Conservation (phyloP, 2,113 vertebrate species). For the Thalassarche chlororhynchos region DNA sequence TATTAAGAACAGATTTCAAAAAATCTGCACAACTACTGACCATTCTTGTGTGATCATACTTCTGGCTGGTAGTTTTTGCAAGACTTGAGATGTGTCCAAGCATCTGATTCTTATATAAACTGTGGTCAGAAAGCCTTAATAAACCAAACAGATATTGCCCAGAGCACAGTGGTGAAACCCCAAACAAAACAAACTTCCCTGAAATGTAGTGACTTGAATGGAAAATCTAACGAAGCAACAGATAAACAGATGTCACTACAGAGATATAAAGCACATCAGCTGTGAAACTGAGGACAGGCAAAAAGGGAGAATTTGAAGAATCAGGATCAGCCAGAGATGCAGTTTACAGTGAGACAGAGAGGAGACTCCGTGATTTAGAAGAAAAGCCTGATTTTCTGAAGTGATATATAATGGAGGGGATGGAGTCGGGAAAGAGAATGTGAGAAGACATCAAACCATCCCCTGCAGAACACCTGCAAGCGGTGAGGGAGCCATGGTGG, state of each 20-base stretch:
- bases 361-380: background rate
- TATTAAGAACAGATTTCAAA: background rate
- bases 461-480: background rate
- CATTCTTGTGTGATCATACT: background rate
- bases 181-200: background rate
- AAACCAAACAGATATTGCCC: background rate
- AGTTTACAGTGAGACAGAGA: background rate
- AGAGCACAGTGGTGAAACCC: background rate
- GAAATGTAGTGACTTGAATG: background rate
- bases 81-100: background rate
- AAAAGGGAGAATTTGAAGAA: background rate
- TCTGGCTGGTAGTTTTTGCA: background rate
- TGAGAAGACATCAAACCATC: background rate
- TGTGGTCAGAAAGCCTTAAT: background rate
- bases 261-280: background rate
- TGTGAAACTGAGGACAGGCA: background rate
- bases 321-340: background rate
- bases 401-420: background rate
- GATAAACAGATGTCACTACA: background rate
- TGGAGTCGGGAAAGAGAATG: background rate
- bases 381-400: background rate
- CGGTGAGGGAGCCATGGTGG: accelerated
- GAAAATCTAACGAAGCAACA: background rate
- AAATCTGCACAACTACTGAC: background rate
- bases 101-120: background rate